Evolutionary conservation across 2,797 vertebrate species (phyloP).

Genomic region (Lithobates pipiens): DNA sequence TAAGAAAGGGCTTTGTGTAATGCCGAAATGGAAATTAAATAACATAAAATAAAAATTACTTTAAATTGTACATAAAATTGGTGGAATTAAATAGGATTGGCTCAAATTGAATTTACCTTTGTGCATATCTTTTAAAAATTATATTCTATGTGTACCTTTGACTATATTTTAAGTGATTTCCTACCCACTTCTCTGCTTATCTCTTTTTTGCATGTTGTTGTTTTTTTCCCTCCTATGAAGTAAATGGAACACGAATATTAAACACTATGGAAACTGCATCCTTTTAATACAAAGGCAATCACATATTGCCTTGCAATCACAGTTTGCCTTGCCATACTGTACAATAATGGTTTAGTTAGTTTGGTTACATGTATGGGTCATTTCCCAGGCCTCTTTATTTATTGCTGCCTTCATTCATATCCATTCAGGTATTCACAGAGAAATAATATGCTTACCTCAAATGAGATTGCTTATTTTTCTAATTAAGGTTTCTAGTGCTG

Average conservation of each 20-base stretch:
- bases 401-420: constrained; percentile 21
- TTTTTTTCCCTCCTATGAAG: constrained; percentile 59
- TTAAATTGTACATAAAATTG: no score
- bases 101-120: no score
- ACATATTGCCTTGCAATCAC: constrained; percentile 49
- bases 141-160: neutral
- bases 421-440: constrained; percentile 17
- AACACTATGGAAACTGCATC: constrained; percentile 63
- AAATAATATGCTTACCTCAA: constrained; percentile 18
- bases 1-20: neutral
- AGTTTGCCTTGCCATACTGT: neutral
- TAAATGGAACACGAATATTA: constrained; percentile 61
- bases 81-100: no score
- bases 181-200: constrained; percentile 47
- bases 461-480: constrained; percentile 18
- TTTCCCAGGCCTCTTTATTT: constrained; percentile 6
- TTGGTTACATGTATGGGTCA: constrained; percentile 22
- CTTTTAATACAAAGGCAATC: constrained; percentile 70
- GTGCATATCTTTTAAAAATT: no score
- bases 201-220: constrained; percentile 60
- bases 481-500: constrained; percentile 45
- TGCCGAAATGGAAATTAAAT: no score
- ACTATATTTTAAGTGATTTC: neutral
- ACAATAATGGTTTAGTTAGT: neutral
- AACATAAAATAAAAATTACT: no score